These are phyloP conservation scores for Campoplex capitator DNA, from an alignment of 2,888 invertebrate genomes.

Conservation along the genomic window DNA sequence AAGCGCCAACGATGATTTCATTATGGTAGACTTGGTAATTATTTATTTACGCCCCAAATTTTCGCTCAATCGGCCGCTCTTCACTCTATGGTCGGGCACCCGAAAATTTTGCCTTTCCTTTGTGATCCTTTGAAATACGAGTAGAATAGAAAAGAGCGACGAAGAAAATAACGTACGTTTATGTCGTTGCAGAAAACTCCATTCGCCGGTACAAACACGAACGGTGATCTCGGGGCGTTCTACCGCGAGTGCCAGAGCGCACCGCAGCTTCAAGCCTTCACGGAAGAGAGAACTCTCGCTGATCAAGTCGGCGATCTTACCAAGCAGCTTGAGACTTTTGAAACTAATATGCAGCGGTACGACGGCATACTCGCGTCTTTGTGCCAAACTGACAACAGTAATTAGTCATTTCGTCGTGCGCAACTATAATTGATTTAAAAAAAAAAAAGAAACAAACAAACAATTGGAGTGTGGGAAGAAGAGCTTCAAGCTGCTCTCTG, in stretches of 20 bases:
- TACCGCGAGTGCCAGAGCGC: constrained; percentile 93
- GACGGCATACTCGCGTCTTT: constrained; percentile 91
- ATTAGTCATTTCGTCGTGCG: constrained; percentile 74
- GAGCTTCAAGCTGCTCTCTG: not conserved
- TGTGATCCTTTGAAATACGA: not conserved
- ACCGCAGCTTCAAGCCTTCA: constrained; percentile 86
- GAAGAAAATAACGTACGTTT: constrained; percentile 20
- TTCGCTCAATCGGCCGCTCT: constrained; percentile 1
- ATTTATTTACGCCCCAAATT: constrained; percentile 74
- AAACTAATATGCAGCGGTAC: constrained; percentile 91
- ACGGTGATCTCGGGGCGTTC: constrained; percentile 91
- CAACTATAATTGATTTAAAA: not conserved
- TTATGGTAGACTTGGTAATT: constrained; percentile 90
- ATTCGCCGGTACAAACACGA: constrained; percentile 90
- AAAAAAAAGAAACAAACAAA: not conserved
- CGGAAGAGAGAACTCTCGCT: constrained; percentile 85
- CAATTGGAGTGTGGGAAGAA: not conserved
- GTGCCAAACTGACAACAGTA: constrained; percentile 88
- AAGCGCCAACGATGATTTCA: constrained; percentile 88
- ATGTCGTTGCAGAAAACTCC: constrained; percentile 90
- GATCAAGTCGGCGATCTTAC: constrained; percentile 88
- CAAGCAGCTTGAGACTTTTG: constrained; percentile 90
- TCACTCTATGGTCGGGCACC: not conserved
- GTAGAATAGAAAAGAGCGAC: not conserved
- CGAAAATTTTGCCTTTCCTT: not conserved